Evolutionary conservation across 2,797 vertebrate genomes (phyloP).

Genomic region (Tauraco hartlaubi): DNA sequence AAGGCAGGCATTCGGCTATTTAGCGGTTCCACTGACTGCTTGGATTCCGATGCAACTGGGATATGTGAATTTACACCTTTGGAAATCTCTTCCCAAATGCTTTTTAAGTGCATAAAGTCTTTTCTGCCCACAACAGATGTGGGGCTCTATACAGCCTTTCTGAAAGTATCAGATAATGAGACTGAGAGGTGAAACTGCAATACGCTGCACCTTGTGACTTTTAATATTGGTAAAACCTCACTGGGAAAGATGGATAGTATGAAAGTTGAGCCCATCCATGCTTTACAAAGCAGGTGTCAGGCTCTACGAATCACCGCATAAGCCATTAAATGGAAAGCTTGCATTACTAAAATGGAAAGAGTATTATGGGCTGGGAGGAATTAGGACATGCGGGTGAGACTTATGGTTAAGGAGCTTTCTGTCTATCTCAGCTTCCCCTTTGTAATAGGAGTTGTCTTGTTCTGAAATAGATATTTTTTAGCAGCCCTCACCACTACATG

Average conservation of each 20-base stretch:
- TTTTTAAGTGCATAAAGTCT: neutral
- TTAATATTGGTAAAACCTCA: constrained; percentile 63
- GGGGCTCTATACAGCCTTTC: neutral
- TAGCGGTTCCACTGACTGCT: neutral
- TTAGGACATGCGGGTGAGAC: constrained; percentile 12
- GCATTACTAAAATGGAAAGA: constrained; percentile 63
- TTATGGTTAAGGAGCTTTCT: constrained; percentile 55
- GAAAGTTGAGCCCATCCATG: constrained; percentile 41
- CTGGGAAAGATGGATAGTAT: constrained; percentile 57
- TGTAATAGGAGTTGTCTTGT: neutral
- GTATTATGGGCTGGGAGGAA: constrained; percentile 33
- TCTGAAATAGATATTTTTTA: constrained; percentile 14
- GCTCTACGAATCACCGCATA: constrained; percentile 8
- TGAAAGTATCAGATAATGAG: constrained; percentile 61
- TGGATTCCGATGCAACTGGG: neutral
- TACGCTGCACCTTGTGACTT: constrained; percentile 32
- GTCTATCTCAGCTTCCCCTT: constrained; percentile 71
- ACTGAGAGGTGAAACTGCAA: constrained; percentile 78
- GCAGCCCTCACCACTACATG: neutral
- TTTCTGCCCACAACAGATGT: constrained; percentile 18
- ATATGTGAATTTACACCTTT: neutral
- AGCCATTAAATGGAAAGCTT: constrained; percentile 47
- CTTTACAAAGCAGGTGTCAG: constrained; percentile 65
- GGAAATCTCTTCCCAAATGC: neutral
- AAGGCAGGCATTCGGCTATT: neutral